Evolutionary conservation across 2,888 invertebrate species (phyloP), one percentile per base, ranked within the genome.

Genomic region (Caenorhabditis sinica): DNA sequence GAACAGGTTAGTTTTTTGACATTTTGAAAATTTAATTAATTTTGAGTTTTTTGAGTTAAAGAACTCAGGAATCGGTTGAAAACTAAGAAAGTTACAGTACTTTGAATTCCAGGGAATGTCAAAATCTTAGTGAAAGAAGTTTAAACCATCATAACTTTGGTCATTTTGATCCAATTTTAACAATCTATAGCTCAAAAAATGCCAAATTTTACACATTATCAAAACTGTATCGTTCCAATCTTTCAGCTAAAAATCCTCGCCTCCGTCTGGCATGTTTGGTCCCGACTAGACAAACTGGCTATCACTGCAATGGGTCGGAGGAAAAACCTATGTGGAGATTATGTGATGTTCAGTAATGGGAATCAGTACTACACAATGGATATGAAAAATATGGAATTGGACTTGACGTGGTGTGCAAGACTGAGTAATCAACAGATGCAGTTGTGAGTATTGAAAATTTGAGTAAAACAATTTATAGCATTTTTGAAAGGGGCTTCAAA

Each of bases 181-280:
- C 1, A 9, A 13, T 6, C 25, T 28, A 9, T 13, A 13, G 3
- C 65, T 65, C 49, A 40, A 61, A 23, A 4, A 17, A 5, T n/a
- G 5, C 20, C 23, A 23, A 58, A 30, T 58, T 33, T 33, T 61
- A 33, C 15, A 6, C 23, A 23, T 56, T 33, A 9, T 25, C 8
- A 9, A 45, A 61, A 60, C n/a, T n/a, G n/a, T n/a, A n/a, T n/a
- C n/a, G n/a, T n/a, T n/a, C n/a, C n/a, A n/a, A n/a, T n/a, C 28
- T 69, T 63, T 28, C 61, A 79, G 79, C 53, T 79, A 33, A 71
- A 71, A 33, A 61, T 79, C 56, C 63, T 71, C 1, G 53, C 43
- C 0, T 43, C 71, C 1, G 36, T 72, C n/a, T 79, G 79, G 79
- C 79, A 79, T 30, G 79, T 79, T 1, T 79, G 71, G 71, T 43